Percentiles rank a stretch among this genome's conserved stretches.
Conservation (phyloP, 2,888 invertebrate genomes). For the Creontiades dilutus region DNA sequence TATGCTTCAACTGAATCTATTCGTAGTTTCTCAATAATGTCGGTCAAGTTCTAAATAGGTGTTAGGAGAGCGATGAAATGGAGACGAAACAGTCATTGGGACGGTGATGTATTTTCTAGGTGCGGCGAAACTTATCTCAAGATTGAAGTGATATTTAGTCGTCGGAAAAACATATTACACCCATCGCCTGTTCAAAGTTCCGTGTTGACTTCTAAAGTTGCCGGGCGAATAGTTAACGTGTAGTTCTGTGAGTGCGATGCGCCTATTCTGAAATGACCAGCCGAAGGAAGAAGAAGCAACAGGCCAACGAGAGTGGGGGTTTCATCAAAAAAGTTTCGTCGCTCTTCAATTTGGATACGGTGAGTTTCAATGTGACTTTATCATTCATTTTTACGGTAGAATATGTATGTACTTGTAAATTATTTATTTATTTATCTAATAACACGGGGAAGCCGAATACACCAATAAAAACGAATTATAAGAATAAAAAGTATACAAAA, state of each 20-base stretch:
- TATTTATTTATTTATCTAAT: not conserved
- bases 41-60: not conserved
- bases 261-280: constrained; percentile 81
- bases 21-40: not conserved
- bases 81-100: not conserved
- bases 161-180: not conserved
- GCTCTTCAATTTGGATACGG: constrained; percentile 91
- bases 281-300: constrained; percentile 82
- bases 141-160: not conserved
- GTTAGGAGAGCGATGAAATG: constrained; percentile 13
- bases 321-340: constrained; percentile 94
- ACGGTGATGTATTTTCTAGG: not conserved
- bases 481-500: too few relatives aligned
- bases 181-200: not conserved
- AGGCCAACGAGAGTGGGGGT: constrained; percentile 82
- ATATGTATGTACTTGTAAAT: not conserved
- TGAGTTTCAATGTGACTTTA: constrained; percentile 80
- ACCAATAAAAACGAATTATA: too few relatives aligned
- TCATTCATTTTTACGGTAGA: not conserved
- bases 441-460: too few relatives aligned
- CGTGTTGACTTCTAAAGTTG: not conserved
- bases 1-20: too few relatives aligned
- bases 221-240: not conserved
- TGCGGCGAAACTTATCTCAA: constrained; percentile 18
- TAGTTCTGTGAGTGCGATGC: constrained; percentile 4